A percentile compares a stretch with the other conserved stretches of the same genome.
phyloP scores from a whole-genome alignment of 1,140 invertebrate genomes.

The Drosophila grimshawi region DNA sequence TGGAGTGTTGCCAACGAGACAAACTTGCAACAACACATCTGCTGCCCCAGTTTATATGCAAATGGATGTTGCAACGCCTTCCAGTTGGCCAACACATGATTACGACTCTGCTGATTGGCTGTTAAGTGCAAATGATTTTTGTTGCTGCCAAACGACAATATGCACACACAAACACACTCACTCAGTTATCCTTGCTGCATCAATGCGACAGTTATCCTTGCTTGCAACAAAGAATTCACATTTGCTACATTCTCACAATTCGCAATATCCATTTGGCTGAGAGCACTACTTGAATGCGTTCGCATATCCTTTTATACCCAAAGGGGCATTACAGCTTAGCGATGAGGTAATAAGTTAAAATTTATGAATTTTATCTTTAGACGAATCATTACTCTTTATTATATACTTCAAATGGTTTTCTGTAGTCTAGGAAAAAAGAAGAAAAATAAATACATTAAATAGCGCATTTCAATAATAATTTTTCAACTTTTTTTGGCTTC shows the following conservation, averaged over 20 bases:
- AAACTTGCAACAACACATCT: conserved; percentile 1
- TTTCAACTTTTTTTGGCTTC: too few species aligned
- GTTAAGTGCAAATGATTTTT: conserved; percentile 52
- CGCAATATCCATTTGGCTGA: conserved; percentile 28
- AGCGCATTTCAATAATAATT: too few species aligned
- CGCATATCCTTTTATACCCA: too few species aligned
- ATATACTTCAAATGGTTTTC: too few species aligned
- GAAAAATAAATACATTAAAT: too few species aligned
- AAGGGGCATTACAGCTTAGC: neutral
- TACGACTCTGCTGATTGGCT: conserved; percentile 33
- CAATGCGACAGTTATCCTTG: too few species aligned
- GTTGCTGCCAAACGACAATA: conserved; percentile 23
- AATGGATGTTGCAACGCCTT: conserved; percentile 9
- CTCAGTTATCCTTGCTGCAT: conserved; percentile 19
- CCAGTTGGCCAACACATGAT: conserved; percentile 9
- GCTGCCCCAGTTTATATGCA: conserved; percentile 12
- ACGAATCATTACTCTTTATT: too few species aligned
- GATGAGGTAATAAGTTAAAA: too few species aligned
- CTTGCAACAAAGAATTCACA: conserved; percentile 19
- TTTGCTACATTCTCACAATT: conserved; percentile 13
- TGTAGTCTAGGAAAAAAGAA: too few species aligned
- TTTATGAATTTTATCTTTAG: too few species aligned
- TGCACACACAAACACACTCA: neutral
- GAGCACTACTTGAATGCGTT: conserved; percentile 21
- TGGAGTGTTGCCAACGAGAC: conserved; percentile 41